Percentiles rank a stretch among this genome's conserved stretches.
Conservation (phyloP, 2,113 vertebrate species). For the Anhinga rufa region DNA sequence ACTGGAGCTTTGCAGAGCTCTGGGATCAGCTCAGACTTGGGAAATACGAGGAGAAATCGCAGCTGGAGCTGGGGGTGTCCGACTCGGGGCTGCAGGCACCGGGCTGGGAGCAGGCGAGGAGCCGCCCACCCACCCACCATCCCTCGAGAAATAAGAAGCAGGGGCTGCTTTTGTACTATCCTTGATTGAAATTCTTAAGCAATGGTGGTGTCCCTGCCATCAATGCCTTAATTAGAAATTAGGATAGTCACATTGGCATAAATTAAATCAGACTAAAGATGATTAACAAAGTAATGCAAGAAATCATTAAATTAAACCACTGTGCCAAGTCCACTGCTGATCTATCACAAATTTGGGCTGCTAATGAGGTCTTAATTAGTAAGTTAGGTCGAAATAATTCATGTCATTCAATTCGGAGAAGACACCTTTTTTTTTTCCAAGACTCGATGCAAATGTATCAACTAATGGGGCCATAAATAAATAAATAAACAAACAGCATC, state of each 20-base stretch:
- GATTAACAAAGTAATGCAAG: conserved; percentile 83
- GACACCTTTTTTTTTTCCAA: not conserved
- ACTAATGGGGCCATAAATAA: not conserved
- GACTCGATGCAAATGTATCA: not conserved
- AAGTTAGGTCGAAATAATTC: conserved; percentile 74
- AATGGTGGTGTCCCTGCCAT: conserved; percentile 42
- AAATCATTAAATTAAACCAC: conserved; percentile 82
- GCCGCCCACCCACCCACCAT: not conserved
- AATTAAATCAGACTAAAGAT: conserved; percentile 81
- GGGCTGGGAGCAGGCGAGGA: not conserved
- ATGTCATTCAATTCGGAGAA: conserved; percentile 64
- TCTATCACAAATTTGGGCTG: conserved; percentile 80
- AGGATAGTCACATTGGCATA: conserved; percentile 76
- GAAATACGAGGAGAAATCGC: rapidly evolving
- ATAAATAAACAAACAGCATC: not conserved
- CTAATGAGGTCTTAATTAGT: conserved; percentile 82
- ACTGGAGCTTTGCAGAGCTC: rapidly evolving
- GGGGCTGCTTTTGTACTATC: not conserved
- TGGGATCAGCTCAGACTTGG: not conserved
- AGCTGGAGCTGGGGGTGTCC: rapidly evolving
- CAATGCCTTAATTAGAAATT: conserved; percentile 79
- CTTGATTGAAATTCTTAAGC: conserved; percentile 51
- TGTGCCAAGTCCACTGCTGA: conserved; percentile 75
- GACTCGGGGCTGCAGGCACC: rapidly evolving
- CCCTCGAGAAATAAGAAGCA: not conserved